Evolutionary conservation across 2,113 vertebrate genomes (phyloP).

Genomic region (Spea bombifrons): DNA sequence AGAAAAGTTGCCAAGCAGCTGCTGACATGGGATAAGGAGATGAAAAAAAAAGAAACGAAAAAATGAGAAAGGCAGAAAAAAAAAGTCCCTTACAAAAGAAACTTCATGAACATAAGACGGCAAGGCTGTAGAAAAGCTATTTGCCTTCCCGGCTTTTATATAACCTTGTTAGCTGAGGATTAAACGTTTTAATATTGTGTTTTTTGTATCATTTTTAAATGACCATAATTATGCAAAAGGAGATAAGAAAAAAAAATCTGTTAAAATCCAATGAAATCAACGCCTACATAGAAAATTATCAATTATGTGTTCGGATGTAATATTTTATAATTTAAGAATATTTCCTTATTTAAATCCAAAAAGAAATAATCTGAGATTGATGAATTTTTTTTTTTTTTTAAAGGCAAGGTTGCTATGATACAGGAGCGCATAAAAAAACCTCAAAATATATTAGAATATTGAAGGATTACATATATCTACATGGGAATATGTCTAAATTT

Average conservation of each 20-base stretch:
- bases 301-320: background rate
- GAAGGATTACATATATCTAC: background rate
- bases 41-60: conserved; percentile 38
- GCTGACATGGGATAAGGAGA: conserved; percentile 56
- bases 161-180: conserved; percentile 50
- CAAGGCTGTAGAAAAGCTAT: conserved; percentile 30
- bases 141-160: conserved; percentile 3
- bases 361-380: background rate
- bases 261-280: background rate
- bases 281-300: background rate
- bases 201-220: conserved; percentile 48
- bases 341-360: background rate
- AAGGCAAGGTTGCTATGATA: background rate
- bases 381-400: too few relatives aligned
- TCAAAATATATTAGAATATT: background rate
- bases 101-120: conserved; percentile 32
- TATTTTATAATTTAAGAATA: background rate
- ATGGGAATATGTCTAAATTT: background rate
- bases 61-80: conserved; percentile 42
- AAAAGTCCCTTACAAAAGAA: conserved; percentile 43
- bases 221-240: conserved; percentile 47
- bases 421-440: background rate
- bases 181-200: conserved; percentile 50
- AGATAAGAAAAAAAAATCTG: background rate
- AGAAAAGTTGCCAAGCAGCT: conserved; percentile 68